These are phyloP conservation scores for Plecturocebus donacophilus DNA, from an alignment of 2,113 vertebrate species.

Conservation along the genomic window DNA sequence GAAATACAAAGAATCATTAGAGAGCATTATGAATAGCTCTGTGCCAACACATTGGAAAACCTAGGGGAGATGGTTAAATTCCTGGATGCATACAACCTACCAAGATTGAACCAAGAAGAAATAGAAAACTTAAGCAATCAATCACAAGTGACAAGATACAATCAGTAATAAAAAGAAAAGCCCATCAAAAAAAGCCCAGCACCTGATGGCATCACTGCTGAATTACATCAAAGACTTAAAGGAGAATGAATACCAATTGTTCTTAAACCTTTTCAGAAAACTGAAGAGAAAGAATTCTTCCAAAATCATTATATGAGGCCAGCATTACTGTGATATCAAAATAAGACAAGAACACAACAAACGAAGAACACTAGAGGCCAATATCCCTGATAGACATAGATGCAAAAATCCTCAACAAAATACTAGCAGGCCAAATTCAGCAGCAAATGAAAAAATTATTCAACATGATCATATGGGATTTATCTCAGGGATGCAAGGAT, in stretches of 20 bases:
- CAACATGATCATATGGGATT: background rate
- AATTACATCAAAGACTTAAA: background rate
- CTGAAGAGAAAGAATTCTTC: background rate
- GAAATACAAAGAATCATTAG: background rate
- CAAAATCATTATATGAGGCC: background rate
- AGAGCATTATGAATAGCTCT: background rate
- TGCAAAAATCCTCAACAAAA: background rate
- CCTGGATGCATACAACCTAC: background rate
- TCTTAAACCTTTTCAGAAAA: background rate
- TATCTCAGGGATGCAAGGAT: background rate
- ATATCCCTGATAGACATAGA: background rate
- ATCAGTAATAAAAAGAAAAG: background rate
- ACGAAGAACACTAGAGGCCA: background rate
- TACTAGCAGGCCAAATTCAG: background rate
- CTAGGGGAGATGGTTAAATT: background rate
- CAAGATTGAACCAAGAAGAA: background rate
- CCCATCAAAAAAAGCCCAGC: background rate
- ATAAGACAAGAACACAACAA: background rate
- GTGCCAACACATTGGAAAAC: background rate
- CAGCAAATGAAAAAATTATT: background rate
- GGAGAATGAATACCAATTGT: background rate
- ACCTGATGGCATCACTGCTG: background rate
- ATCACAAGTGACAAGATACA: background rate
- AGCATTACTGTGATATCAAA: background rate
- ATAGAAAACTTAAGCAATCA: background rate